Evolutionary conservation across 2,888 invertebrate species (phyloP).

Genomic region (Strigamia transsilvanica): DNA sequence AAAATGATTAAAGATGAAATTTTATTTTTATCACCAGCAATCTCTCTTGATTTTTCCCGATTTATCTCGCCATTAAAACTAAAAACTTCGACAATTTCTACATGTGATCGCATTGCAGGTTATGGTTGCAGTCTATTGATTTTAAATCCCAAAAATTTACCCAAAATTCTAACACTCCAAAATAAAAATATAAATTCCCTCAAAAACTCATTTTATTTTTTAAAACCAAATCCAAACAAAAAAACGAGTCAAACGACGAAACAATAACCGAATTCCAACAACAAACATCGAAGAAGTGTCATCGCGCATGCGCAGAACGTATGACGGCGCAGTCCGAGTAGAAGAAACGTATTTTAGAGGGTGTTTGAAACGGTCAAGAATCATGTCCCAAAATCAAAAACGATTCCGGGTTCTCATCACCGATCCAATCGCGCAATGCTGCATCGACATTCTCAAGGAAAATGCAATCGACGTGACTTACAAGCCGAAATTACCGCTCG

Average conservation of each 20-base stretch:
- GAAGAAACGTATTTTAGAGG: background rate
- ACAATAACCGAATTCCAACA: background rate
- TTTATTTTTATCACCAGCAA: too few species aligned
- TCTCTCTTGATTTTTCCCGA: background rate
- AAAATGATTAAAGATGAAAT: too few species aligned
- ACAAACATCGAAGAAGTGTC: background rate
- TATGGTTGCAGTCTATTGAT: background rate
- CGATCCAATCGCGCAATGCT: conserved; percentile 89
- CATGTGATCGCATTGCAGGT: background rate
- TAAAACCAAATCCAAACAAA: background rate
- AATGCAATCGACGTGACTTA: conserved; percentile 82
- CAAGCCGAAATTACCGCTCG: conserved; percentile 79
- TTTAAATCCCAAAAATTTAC: background rate
- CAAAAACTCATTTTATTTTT: background rate
- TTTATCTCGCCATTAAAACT: background rate
- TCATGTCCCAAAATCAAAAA: background rate
- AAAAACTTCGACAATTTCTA: background rate
- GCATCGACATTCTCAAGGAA: conserved; percentile 79
- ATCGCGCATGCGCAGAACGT: background rate
- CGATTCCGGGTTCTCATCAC: conserved; percentile 80
- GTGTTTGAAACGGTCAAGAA: conserved; percentile 61
- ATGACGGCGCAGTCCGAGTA: background rate
- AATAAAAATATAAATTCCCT: too few species aligned
- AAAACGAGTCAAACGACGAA: background rate
- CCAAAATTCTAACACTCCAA: background rate